phyloP scores from a whole-genome alignment of 2,797 vertebrate species.

The Halcyon chelicuti region DNA sequence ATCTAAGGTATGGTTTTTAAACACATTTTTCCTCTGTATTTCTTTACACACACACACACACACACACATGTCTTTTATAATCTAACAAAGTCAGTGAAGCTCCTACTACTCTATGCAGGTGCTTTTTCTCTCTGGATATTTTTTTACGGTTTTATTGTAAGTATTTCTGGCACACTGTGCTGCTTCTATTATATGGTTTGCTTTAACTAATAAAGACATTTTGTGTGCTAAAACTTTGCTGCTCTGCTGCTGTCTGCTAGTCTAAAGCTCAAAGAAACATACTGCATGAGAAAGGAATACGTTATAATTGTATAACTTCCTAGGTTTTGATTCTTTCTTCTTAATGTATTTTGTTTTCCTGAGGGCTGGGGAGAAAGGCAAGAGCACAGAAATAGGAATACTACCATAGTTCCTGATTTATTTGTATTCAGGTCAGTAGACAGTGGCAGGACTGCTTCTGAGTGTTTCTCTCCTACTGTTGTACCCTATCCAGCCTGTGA shows the following conservation, averaged over 20 bases:
- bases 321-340: background rate
- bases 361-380: background rate
- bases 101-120: background rate
- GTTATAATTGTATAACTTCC: background rate
- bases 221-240: slow-evolving; percentile 10
- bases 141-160: slow-evolving; percentile 16
- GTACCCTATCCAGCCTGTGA: background rate
- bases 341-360: background rate
- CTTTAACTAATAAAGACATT: slow-evolving; percentile 50
- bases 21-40: background rate
- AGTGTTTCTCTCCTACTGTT: background rate
- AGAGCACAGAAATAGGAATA: background rate
- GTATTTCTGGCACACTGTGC: background rate
- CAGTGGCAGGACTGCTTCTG: background rate
- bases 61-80: background rate
- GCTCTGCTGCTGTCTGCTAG: slow-evolving; percentile 2
- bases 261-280: slow-evolving; percentile 44
- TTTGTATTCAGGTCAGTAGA: slow-evolving; percentile 34
- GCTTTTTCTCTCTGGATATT: background rate
- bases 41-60: background rate
- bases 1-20: background rate
- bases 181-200: background rate
- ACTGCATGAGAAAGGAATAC: background rate
- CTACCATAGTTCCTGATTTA: background rate
- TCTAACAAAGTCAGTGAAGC: background rate